Conservation (phyloP, 2,888 invertebrate species). For the Diaperis boleti region DNA sequence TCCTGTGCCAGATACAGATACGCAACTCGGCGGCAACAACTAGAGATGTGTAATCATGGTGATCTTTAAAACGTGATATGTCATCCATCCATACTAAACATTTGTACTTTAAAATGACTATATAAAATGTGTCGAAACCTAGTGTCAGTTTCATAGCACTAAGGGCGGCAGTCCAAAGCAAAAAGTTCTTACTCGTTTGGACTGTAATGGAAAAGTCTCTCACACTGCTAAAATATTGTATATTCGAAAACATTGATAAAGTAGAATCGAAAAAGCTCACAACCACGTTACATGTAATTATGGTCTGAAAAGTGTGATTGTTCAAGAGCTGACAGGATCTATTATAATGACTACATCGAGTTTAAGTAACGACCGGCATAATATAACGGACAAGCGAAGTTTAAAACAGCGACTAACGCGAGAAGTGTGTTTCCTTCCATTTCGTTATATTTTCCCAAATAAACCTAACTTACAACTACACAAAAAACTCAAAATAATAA, state of each 20-base stretch:
- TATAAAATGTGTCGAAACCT: conserved; percentile 65
- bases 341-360: conserved; percentile 50
- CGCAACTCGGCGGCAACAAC: conserved; percentile 27
- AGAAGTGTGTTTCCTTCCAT: conserved; percentile 11
- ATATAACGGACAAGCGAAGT: conserved; percentile 30
- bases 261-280: conserved; percentile 60
- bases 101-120: conserved; percentile 88
- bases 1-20: conserved; percentile 16
- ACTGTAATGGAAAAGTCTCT: conserved; percentile 21
- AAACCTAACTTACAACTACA: conserved; percentile 48
- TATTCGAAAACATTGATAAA: conserved; percentile 43
- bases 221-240: conserved; percentile 35
- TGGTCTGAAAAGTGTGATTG: conserved; percentile 61
- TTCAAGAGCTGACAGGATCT: conserved; percentile 56
- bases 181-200: not conserved
- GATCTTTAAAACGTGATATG: conserved; percentile 54
- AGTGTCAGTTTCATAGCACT: conserved; percentile 30
- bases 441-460: conserved; percentile 33
- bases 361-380: conserved; percentile 49
- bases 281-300: conserved; percentile 59
- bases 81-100: conserved; percentile 70
- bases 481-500: conserved; percentile 50
- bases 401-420: conserved; percentile 25
- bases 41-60: conserved; percentile 31
- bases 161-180: conserved; percentile 17